Base-by-base conservation (phyloP, 2,113 vertebrate species). In the Bolborhynchus lineola region DNA sequence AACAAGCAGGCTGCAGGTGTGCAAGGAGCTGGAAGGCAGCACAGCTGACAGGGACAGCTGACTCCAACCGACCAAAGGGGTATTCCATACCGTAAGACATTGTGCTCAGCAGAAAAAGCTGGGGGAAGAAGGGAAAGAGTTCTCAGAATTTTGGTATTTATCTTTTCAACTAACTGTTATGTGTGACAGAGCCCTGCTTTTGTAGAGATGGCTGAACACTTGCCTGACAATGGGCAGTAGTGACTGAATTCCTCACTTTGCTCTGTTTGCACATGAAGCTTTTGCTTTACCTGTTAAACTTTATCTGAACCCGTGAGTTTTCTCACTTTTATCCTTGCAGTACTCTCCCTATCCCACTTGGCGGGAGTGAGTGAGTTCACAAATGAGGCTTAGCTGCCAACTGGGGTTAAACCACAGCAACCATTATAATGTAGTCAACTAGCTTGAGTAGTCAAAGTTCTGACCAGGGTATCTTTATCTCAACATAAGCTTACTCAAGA, bases 271-370 rank as follows among this genome's bases (percentile, higher is more conserved):
- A 6, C 26, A 31, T 47, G 9, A n/a, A 46, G n/a, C 9, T 53
- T 78, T 69, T 69, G 17, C 9, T 82, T 52, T 70, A 7, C 7
- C 9, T 41, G 11, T 52, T 35, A 24, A 70, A 16, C 8, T 20
- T 71, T 50, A 46, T 46, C 2, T 63, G 28, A 87, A 6, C 3
- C 7, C 4, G 6, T 0, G 5, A 35, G 12, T 74, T 91, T 74
- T 79, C 12, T 74, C 46, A 53, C 6, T 85, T 85, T 69, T 24
- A 69, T 1, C 42, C 16, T 75, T 41, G 28, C 26, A 41, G 3
- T 49, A 39, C 35, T 82, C 46, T 82, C 9, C 13, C 0, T 0
- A 1, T 26, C 8, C 16, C 21, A 50, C 5, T 5, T 4, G 4
- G 7, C 5, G 6, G 20, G 8, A 82, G 37, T 11, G 21, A 72